Evolutionary conservation across 2,113 vertebrate genomes (phyloP).

Genomic region (Thunnus thynnus): DNA sequence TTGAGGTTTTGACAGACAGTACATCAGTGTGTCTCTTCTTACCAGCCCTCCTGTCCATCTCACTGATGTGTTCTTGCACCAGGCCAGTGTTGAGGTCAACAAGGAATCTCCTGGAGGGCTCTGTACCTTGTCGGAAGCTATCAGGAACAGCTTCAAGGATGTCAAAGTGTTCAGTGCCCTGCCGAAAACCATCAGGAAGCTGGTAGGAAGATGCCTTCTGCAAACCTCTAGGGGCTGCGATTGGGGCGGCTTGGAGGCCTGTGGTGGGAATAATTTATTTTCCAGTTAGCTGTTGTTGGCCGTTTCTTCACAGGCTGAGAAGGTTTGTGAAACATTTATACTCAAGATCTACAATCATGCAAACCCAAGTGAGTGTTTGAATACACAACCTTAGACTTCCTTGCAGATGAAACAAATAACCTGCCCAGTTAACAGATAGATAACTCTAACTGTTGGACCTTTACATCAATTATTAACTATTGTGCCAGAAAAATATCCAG

Average conservation of each 20-base stretch:
- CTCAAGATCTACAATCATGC: background rate
- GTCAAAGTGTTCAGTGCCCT: background rate
- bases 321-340: conserved; percentile 1
- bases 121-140: conserved; percentile 72
- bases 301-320: background rate
- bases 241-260: conserved; percentile 76
- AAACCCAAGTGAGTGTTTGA: background rate
- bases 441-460: background rate
- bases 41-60: conserved; percentile 73
- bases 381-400: background rate
- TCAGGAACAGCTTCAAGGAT: background rate
- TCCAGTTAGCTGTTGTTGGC: background rate
- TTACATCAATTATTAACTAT: conserved; percentile 54
- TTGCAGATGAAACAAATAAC: background rate
- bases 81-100: conserved; percentile 71
- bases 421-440: background rate
- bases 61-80: conserved; percentile 62
- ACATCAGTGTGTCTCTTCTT: background rate
- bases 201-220: conserved; percentile 16
- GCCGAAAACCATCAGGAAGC: conserved; percentile 37
- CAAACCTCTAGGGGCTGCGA: conserved; percentile 18
- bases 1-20: background rate
- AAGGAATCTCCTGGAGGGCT: conserved; percentile 71
- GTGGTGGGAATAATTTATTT: background rate
- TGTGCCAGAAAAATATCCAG: conserved; percentile 17